These are phyloP conservation scores for Neodontobutis hainanensis DNA, from an alignment of 2,113 vertebrate genomes.

Conservation along the genomic window DNA sequence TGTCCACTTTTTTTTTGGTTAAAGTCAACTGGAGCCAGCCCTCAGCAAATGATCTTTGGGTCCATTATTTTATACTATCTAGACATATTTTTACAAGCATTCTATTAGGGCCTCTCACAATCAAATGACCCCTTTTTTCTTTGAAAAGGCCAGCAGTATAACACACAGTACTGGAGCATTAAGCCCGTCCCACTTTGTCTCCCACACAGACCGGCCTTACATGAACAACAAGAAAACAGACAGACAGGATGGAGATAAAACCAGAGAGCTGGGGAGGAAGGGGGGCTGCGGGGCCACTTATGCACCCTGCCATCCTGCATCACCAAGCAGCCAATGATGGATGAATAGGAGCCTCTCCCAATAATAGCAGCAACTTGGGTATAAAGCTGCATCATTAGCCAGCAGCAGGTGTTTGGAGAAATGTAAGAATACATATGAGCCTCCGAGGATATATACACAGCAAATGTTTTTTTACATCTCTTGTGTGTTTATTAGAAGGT, in stretches of 20 bases:
- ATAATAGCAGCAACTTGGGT: slow-evolving; percentile 66
- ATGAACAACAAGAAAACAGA: slow-evolving; percentile 50
- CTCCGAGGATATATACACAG: slow-evolving; percentile 19
- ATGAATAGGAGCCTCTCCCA: slow-evolving; percentile 67
- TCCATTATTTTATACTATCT: neutral
- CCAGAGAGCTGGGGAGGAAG: slow-evolving; percentile 18
- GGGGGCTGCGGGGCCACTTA: slow-evolving; percentile 33
- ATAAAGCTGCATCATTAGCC: slow-evolving; percentile 38
- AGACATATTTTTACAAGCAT: slow-evolving; percentile 28
- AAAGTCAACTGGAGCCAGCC: neutral
- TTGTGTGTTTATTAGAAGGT: slow-evolving; percentile 36
- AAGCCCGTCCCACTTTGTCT: slow-evolving; percentile 45
- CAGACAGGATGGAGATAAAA: slow-evolving; percentile 51
- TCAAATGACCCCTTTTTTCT: slow-evolving; percentile 25
- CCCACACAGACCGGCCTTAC: slow-evolving; percentile 26
- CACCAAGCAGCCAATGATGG: slow-evolving; percentile 60
- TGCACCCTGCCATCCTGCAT: slow-evolving; percentile 66
- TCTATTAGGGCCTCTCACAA: slow-evolving; percentile 22
- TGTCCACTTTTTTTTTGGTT: neutral
- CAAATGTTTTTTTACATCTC: slow-evolving; percentile 13
- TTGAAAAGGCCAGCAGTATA: slow-evolving; percentile 15
- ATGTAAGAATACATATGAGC: slow-evolving; percentile 3
- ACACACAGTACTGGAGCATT: slow-evolving; percentile 24
- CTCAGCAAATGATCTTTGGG: neutral
- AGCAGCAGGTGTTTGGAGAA: slow-evolving; percentile 30